Evolutionary conservation across 2,797 vertebrate genomes (phyloP).

Genomic region (Sciurus vulgaris): DNA sequence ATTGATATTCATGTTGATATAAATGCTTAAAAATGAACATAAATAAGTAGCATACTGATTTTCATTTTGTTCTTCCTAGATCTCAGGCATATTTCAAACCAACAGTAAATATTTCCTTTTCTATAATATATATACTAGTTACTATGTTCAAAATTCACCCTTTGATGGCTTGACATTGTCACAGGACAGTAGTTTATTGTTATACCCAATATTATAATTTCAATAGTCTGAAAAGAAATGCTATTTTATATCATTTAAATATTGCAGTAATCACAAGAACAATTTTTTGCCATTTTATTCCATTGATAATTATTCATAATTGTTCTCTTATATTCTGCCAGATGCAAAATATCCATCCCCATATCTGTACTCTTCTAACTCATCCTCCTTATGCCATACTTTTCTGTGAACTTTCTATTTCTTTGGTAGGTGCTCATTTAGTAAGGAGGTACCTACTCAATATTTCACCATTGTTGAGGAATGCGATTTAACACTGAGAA

Average conservation of each 20-base stretch:
- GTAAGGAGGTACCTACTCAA: neutral
- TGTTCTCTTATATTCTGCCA: neutral
- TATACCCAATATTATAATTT: neutral
- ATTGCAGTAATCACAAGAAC: neutral
- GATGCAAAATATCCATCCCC: neutral
- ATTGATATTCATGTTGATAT: neutral
- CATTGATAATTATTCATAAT: neutral
- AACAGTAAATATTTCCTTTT: neutral
- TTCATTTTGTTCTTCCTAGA: neutral
- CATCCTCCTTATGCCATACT: neutral
- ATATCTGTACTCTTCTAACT: neutral
- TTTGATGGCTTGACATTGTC: neutral
- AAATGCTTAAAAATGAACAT: slow-evolving; percentile 6
- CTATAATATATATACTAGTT: neutral
- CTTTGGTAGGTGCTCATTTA: neutral
- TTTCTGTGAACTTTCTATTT: slow-evolving; percentile 16
- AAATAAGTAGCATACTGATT: neutral
- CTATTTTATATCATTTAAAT: neutral
- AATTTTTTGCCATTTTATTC: neutral
- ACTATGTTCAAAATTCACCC: neutral
- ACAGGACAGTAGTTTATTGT: neutral
- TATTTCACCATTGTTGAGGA: neutral
- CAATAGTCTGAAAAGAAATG: neutral
- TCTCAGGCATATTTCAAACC: neutral
- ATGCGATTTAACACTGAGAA: neutral